phyloP scores from a whole-genome alignment of 2,113 vertebrate genomes.

The Colistium nudipinnis region DNA sequence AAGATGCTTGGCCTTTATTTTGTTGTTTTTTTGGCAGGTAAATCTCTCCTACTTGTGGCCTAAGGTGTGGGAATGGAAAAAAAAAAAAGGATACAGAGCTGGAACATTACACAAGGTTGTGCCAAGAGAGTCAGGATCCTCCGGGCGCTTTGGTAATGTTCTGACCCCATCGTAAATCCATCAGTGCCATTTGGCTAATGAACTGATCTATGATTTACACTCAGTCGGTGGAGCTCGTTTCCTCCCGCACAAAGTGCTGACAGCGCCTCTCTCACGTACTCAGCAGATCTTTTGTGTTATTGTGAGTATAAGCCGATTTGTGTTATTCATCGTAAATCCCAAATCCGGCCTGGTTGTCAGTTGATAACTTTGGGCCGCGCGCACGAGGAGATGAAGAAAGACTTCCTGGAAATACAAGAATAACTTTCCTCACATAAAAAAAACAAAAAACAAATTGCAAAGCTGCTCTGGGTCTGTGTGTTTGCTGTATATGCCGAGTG shows the following conservation, averaged over 20 bases:
- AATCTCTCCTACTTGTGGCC: constrained; percentile 48
- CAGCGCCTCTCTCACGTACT: constrained; percentile 40
- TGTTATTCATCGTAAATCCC: constrained; percentile 64
- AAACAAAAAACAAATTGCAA: constrained; percentile 54
- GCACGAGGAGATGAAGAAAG: constrained; percentile 31
- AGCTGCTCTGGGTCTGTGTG: background rate
- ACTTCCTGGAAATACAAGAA: background rate
- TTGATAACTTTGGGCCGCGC: constrained; percentile 60
- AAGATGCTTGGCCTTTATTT: background rate
- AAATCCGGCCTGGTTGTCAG: constrained; percentile 58
- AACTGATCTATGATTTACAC: constrained; percentile 76
- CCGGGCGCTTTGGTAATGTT: constrained; percentile 57
- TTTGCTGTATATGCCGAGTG: constrained; percentile 12
- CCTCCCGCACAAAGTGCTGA: constrained; percentile 68
- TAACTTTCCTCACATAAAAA: constrained; percentile 46
- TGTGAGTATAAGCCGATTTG: constrained; percentile 67
- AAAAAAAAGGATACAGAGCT: constrained; percentile 18
- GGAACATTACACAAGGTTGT: constrained; percentile 64
- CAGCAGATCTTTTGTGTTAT: constrained; percentile 57
- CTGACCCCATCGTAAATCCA: constrained; percentile 73
- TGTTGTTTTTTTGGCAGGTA: constrained; percentile 20
- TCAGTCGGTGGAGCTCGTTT: constrained; percentile 59
- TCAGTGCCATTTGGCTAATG: constrained; percentile 75
- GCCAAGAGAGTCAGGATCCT: constrained; percentile 58
- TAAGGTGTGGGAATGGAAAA: constrained; percentile 42